Conservation (phyloP, 2,113 vertebrate genomes). For the Dicaeum eximium region DNA sequence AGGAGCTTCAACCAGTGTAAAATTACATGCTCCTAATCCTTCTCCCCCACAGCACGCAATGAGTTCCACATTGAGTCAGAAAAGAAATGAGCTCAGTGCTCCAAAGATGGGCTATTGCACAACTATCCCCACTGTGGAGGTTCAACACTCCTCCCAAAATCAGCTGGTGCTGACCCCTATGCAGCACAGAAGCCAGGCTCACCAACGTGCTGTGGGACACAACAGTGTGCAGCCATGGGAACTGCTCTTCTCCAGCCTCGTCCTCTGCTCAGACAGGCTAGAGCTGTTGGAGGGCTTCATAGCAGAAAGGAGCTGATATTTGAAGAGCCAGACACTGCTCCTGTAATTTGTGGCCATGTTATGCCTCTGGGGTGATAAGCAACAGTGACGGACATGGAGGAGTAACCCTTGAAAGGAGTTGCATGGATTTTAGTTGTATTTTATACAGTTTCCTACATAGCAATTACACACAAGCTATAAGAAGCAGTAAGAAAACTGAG, state of each 20-base stretch:
- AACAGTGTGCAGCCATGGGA: neutral
- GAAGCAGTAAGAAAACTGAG: neutral
- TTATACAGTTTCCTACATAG: neutral
- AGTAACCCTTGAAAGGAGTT: neutral
- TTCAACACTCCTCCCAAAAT: neutral
- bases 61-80: neutral
- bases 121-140: neutral
- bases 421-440: neutral
- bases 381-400: neutral
- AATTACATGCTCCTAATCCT: constrained; percentile 33
- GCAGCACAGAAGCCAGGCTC: neutral
- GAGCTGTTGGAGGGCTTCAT: neutral
- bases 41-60: neutral
- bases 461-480: neutral
- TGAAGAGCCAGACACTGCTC: neutral
- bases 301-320: neutral
- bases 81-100: neutral
- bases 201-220: fast-evolving
- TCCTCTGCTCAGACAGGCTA: neutral
- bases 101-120: neutral
- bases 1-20: constrained; percentile 14
- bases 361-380: neutral
- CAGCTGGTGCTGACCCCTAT: neutral
- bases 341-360: neutral
- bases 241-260: neutral